phyloP scores from a whole-genome alignment of 2,113 vertebrate genomes.

The Macaca nemestrina region DNA sequence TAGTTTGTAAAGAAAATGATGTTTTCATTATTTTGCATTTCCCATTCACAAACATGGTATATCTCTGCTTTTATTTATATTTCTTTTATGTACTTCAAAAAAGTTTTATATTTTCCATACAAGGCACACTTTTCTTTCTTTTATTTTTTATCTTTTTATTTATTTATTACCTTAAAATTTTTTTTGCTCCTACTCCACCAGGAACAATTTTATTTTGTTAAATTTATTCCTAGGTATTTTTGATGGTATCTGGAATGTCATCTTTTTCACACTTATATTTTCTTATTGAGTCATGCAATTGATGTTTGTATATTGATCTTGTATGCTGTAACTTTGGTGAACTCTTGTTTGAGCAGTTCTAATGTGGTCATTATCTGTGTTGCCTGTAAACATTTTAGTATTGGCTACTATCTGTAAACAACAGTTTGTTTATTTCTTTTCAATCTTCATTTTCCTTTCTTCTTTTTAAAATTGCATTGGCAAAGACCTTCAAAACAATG shows the following conservation, averaged over 20 bases:
- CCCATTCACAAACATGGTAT: background rate
- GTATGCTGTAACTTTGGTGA: background rate
- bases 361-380: background rate
- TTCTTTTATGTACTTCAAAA: background rate
- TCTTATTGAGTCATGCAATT: background rate
- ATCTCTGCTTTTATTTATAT: background rate
- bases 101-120: background rate
- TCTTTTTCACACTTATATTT: slow-evolving; percentile 16
- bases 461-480: background rate
- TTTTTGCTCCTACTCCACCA: background rate
- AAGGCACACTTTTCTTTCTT: background rate
- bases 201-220: background rate
- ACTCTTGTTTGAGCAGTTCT: background rate
- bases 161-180: no score
- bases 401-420: background rate
- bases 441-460: background rate
- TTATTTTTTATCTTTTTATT: background rate
- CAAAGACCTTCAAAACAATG: background rate
- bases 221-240: background rate
- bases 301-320: background rate
- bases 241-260: background rate
- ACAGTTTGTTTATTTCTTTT: background rate
- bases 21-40: slow-evolving; percentile 19
- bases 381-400: background rate
- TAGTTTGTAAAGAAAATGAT: background rate